Conservation (phyloP, 2,797 vertebrate species). For the Hylomyscus alleni region DNA sequence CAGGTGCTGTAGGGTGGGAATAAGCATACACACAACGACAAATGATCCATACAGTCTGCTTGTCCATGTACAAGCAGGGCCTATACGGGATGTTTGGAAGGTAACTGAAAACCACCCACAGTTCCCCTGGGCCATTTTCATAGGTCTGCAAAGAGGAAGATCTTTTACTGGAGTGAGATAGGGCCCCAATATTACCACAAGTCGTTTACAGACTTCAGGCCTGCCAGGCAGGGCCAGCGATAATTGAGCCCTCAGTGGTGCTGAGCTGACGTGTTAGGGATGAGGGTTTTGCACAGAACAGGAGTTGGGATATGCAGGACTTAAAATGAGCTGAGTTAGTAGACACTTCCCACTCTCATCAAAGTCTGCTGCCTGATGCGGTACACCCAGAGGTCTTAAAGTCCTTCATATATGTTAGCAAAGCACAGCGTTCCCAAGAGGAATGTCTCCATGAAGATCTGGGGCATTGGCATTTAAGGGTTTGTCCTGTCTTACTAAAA, state of each 20-base stretch:
- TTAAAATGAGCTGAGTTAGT: background rate
- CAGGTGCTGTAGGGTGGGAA: slow-evolving; percentile 61
- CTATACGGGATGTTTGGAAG: slow-evolving; percentile 68
- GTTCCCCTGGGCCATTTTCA: slow-evolving; percentile 63
- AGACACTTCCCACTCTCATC: background rate
- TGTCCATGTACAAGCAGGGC: slow-evolving; percentile 56
- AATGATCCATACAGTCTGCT: slow-evolving; percentile 74
- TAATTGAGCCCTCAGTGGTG: background rate
- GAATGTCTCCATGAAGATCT: accelerated
- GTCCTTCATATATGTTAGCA: background rate
- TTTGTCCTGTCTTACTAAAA: background rate
- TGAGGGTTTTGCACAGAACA: background rate
- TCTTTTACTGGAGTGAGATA: background rate
- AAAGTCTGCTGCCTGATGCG: accelerated
- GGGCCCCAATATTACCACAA: background rate
- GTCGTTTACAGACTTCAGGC: slow-evolving; percentile 4
- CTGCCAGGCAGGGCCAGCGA: background rate
- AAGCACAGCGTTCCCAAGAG: accelerated
- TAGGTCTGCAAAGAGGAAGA: slow-evolving; percentile 49
- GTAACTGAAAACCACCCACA: slow-evolving; percentile 76
- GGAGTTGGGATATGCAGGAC: background rate
- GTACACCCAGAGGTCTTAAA: no score
- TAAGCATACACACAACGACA: background rate
- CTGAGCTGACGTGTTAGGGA: background rate
- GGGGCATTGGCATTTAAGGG: background rate